Evolutionary conservation across 2,888 invertebrate genomes (phyloP).

Genomic region (Hirtodrosophila cameraria): DNA sequence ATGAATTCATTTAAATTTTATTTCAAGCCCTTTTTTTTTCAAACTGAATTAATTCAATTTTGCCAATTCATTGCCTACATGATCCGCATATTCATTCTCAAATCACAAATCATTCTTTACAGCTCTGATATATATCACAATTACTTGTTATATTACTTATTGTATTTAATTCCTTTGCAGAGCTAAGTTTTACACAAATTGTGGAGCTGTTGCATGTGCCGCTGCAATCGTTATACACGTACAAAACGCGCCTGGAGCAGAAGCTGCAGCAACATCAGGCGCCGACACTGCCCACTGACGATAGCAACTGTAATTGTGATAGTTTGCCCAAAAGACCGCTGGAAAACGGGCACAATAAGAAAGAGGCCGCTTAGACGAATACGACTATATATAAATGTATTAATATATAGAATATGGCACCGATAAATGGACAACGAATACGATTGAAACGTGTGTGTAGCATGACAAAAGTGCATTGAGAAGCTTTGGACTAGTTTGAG

Average conservation of each 20-base stretch:
- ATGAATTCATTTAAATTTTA: too few species aligned
- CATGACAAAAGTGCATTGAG: conserved; percentile 28
- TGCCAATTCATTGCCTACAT: too few species aligned
- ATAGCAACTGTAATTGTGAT: conserved; percentile 55
- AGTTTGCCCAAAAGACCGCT: conserved; percentile 53
- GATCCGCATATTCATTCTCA: too few species aligned
- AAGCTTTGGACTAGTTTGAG: conserved; percentile 53
- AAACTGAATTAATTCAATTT: too few species aligned
- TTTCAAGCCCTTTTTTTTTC: too few species aligned
- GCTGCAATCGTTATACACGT: conserved; percentile 91
- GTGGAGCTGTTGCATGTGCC: conserved; percentile 95
- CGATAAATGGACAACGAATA: conserved; percentile 40
- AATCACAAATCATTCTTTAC: too few species aligned
- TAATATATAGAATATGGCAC: too few species aligned
- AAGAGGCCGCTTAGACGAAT: conserved; percentile 34
- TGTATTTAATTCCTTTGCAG: conserved; percentile 85
- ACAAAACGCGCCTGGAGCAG: conserved; percentile 80
- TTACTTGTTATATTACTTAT: background rate
- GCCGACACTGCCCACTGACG: conserved; percentile 44
- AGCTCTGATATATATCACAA: too few species aligned
- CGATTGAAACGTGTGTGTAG: conserved; percentile 26
- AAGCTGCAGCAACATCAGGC: conserved; percentile 58
- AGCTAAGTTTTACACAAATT: conserved; percentile 92
- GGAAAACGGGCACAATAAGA: conserved; percentile 78
- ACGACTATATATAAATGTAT: too few species aligned